phyloP scores from a whole-genome alignment of 2,888 invertebrate genomes.

The Eupelmus urozonus region DNA sequence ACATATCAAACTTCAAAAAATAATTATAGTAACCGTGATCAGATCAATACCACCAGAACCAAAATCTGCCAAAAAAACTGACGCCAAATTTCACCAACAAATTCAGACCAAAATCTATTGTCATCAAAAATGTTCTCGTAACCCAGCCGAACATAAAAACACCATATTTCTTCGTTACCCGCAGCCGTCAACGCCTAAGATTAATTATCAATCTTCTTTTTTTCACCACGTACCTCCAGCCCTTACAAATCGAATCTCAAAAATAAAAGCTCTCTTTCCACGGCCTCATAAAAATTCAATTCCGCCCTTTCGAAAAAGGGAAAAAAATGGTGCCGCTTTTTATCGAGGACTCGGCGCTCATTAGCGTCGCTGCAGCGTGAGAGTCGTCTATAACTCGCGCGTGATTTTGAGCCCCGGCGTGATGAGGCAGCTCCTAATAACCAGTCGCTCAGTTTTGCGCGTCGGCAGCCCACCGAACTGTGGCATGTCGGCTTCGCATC shows the following conservation, averaged over 20 bases:
- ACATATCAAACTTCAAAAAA: too few relatives aligned
- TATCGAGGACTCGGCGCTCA: constrained; percentile 33
- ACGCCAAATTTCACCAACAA: constrained; percentile 17
- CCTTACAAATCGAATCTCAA: background rate
- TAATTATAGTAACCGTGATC: too few relatives aligned
- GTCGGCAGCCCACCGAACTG: constrained; percentile 66
- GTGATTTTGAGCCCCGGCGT: constrained; percentile 70
- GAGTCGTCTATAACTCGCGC: constrained; percentile 52
- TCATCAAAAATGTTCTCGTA: constrained; percentile 20
- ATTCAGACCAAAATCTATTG: constrained; percentile 5
- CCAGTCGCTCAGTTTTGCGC: constrained; percentile 67
- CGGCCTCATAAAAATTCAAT: constrained; percentile 42
- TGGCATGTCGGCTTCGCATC: constrained; percentile 76
- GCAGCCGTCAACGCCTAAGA: constrained; percentile 34
- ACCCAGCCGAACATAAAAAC: constrained; percentile 20
- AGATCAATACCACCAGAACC: too few relatives aligned
- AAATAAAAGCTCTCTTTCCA: background rate
- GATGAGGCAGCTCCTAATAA: constrained; percentile 74
- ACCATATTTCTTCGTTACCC: constrained; percentile 53
- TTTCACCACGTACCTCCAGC: background rate
- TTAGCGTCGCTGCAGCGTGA: constrained; percentile 24
- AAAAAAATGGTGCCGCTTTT: constrained; percentile 29
- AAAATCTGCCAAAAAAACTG: too few relatives aligned
- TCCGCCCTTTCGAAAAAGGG: constrained; percentile 25
- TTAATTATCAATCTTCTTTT: constrained; percentile 30